Base-by-base conservation (phyloP, 2,797 vertebrate species). In the Poeciliopsis presidionis region DNA sequence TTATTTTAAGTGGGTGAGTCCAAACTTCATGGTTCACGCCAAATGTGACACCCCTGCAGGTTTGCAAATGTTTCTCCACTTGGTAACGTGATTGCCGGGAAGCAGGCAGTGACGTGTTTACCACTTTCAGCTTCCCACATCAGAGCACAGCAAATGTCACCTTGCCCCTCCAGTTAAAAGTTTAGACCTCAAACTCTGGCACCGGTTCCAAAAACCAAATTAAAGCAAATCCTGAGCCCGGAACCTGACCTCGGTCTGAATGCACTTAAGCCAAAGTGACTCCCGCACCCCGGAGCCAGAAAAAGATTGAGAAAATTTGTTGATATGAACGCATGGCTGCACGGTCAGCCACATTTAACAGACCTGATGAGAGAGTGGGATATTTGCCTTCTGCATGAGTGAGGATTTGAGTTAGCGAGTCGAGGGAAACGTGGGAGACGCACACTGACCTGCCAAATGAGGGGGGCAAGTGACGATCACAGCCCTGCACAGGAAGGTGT, bases 381-480 rank as follows among this genome's bases (percentile, higher is more conserved):
- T 81, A 81, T 84, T 87, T 80, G 79, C 77, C 81, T 87, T 88
- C 88, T 89, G 91, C 89, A 84, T 84, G 80, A 84, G 81, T 88
- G 91, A 88, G 74, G 84, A 83, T 89, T 88, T 85, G 78, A 88
- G 90, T 91, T 90, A 83, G 80, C 61, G 51, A 81, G 76, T 76
- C 33, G 49, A 80, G 83, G 55, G 88, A 65, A 65, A 85, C 76
- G 84, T 81, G 84, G 83, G 77, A 87, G 85, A 90, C 43, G 25
- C 84, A 81, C 84, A 92, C 95, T 94, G 87, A 96, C 95, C 94
- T 93, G 96, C 93, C 85, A 96, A 92, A 89, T 96, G 94, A 87
- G 95, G 94, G 77, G 94, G 95, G 88, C 93, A 95, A 79, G 94
- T 93, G 91, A 96, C 91, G 65, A 96, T 95, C 87, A 95, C 94